A percentile compares a stretch with the other conserved stretches of the same genome.
Evolutionary conservation across 2,888 invertebrate species (phyloP).

Genomic region (Mellilla xanthometata): DNA sequence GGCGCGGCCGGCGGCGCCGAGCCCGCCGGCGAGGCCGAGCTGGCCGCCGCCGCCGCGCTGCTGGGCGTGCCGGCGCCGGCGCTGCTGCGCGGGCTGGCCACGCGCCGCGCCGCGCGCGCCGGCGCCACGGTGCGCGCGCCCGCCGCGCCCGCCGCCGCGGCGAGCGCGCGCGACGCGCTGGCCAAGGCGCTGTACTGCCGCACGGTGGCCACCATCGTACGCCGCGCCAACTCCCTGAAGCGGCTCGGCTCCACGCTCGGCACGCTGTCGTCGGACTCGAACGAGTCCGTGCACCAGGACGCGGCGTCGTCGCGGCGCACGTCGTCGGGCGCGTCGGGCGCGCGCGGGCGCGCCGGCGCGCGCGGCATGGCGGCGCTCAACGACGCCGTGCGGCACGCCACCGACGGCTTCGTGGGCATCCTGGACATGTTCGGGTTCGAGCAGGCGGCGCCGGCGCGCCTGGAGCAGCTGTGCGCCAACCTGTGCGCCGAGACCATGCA

Average conservation of each 20-base stretch:
- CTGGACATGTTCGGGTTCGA: constrained; percentile 99
- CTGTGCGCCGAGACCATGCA: constrained; percentile 98
- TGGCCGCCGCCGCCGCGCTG: constrained; percentile 93
- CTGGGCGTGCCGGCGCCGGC: constrained; percentile 88
- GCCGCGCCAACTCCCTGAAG: constrained; percentile 95
- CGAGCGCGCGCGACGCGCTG: constrained; percentile 93
- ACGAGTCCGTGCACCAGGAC: constrained; percentile 95
- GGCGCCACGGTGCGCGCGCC: constrained; percentile 91
- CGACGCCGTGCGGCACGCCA: constrained; percentile 95
- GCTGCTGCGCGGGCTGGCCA: constrained; percentile 90
- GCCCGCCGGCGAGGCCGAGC: constrained; percentile 90
- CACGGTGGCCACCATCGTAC: constrained; percentile 96
- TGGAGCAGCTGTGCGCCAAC: constrained; percentile 97
- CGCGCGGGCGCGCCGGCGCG: constrained; percentile 87
- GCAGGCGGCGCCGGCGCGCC: constrained; percentile 93
- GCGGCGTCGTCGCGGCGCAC: constrained; percentile 93
- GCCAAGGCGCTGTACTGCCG: constrained; percentile 96
- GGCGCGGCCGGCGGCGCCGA: constrained; percentile 89
- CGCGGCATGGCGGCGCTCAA: constrained; percentile 96
- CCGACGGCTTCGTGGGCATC: constrained; percentile 97
- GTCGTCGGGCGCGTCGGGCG: constrained; percentile 91
- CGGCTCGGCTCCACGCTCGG: constrained; percentile 91
- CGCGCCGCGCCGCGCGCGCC: constrained; percentile 84
- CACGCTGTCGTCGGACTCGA: constrained; percentile 95
- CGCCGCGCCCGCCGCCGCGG: constrained; percentile 90